These are phyloP conservation scores for Chironomus riparius DNA, from an alignment of 2,888 invertebrate genomes.

Conservation along the genomic window DNA sequence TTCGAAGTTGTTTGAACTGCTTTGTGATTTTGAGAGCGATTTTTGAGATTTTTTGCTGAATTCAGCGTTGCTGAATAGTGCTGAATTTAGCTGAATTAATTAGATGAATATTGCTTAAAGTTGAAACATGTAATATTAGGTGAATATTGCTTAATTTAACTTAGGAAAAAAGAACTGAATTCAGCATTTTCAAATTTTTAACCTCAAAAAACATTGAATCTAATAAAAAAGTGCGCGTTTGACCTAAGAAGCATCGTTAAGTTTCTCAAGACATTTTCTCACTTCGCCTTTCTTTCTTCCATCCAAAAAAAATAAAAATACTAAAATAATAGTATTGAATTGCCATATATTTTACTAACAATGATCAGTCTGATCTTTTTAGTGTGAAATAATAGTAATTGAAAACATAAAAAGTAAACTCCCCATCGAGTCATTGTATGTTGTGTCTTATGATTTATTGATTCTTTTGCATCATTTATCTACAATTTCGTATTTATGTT, in stretches of 20 bases:
- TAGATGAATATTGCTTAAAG: too few species aligned
- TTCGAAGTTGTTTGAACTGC: too few species aligned
- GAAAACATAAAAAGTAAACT: conserved; percentile 25
- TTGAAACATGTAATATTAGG: too few species aligned
- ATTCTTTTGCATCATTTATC: conserved; percentile 22
- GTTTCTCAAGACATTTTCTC: neutral
- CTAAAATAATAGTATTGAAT: neutral
- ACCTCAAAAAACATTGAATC: neutral
- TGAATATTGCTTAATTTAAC: too few species aligned
- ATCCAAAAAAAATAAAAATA: neutral
- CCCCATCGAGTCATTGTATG: conserved; percentile 27
- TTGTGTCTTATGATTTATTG: conserved; percentile 27
- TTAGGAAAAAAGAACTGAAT: too few species aligned
- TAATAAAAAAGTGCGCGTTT: neutral
- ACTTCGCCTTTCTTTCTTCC: neutral
- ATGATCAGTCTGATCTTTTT: conserved; percentile 7
- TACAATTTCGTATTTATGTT: neutral
- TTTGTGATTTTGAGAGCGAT: too few species aligned
- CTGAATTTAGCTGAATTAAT: too few species aligned
- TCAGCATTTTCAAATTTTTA: too few species aligned
- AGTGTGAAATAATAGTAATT: conserved; percentile 25
- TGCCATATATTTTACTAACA: conserved; percentile 20
- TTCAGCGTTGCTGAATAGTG: too few species aligned
- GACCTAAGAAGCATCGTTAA: too few species aligned
- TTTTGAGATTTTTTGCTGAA: too few species aligned